Base-by-base conservation (phyloP, 2,888 invertebrate species). In the Xylocampa areola region DNA sequence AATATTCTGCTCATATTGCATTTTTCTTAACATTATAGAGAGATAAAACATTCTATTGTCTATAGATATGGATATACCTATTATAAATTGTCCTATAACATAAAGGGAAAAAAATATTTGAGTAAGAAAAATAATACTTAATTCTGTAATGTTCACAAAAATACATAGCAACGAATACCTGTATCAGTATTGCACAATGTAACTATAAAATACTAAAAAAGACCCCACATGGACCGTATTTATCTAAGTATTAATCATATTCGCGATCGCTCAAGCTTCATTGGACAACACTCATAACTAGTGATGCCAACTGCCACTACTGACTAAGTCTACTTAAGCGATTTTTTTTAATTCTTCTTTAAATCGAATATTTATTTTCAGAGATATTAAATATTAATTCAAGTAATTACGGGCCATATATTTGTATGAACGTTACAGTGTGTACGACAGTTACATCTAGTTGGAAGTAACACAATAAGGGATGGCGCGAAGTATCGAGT, bases 391-490 rank as follows among this genome's bases (percentile, higher is more conserved):
- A n/a, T 6, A 5, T 21, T 5, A 29, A 23, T 4, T 23, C 0
- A 30, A n/a, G 3, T 41, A n/a, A 29, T 0, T 17, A 4, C 37
- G 25, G 44, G 68, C 43, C 36, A 75, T 65, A 54, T 73, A 73
- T 72, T 32, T 54, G 41, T 60, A 62, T 73, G 73, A 73, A 75
- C 73, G 61, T 71, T 71, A 76, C 68, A 74, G 53, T 30, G 27
- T n/a, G 53, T 64, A 59, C 62, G 70, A 68, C 62, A 45, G 40
- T 51, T 55, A 53, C 47, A 48, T 76, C 77, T 69, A 88, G 60
- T 76, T 85, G 69, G 84, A 82, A 69, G 90, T 87, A 68, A 88
- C 85, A 78, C 92, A 92, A 84, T 91, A 92, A 6, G 91, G 92
- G 60, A 92, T 91, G 71, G 82, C 88, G 78, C 88, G 90, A 66